Evolutionary conservation across 1,140 invertebrate species (phyloP).

Genomic region (Lanistes nyassanus): DNA sequence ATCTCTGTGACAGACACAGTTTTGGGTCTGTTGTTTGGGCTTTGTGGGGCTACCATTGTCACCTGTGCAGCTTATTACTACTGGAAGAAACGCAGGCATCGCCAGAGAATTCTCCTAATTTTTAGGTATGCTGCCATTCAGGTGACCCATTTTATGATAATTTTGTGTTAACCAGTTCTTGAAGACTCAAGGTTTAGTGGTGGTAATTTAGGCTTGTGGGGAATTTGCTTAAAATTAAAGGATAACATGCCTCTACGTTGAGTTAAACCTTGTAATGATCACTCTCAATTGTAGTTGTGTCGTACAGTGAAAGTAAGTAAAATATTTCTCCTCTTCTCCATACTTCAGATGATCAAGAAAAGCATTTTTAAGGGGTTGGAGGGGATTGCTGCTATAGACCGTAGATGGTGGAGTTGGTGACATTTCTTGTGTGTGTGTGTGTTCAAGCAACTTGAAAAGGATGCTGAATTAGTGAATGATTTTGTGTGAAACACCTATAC

Average conservation of each 20-base stretch:
- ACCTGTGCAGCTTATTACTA: conserved; percentile 5
- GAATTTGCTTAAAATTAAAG: no score
- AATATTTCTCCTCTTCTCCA: no score
- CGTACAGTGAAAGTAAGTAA: no score
- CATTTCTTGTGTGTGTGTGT: background rate
- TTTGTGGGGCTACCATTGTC: background rate
- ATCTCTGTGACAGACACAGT: background rate
- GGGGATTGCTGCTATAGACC: background rate
- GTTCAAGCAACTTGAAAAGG: background rate
- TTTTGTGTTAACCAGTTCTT: background rate
- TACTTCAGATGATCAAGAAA: no score
- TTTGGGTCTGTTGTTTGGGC: background rate
- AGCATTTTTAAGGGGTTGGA: background rate
- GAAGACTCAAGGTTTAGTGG: no score
- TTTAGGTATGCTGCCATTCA: background rate
- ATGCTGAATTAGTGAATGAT: no score
- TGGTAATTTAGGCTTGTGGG: no score
- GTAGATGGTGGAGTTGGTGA: background rate
- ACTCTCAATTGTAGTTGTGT: no score
- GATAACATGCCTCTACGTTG: no score
- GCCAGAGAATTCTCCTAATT: background rate
- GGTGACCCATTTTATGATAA: background rate
- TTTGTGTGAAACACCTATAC: no score
- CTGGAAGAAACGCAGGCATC: conserved; percentile 4
- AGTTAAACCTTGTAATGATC: no score